phyloP scores from a whole-genome alignment of 2,797 vertebrate species.

The Allobates femoralis region DNA sequence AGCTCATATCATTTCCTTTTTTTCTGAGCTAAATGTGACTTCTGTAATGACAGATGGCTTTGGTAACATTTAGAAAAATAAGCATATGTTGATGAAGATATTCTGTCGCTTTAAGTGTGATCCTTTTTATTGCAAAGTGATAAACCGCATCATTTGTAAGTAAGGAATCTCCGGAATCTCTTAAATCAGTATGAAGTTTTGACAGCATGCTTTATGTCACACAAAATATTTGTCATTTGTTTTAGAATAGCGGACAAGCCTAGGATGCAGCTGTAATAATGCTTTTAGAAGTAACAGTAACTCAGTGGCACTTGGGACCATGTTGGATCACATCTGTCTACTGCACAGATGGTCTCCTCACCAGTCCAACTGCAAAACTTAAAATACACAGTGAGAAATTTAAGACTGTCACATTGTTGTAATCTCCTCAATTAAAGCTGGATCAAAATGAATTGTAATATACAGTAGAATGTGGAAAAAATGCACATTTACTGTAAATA shows the following conservation, averaged over 20 bases:
- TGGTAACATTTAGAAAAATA: constrained; percentile 46
- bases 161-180: constrained; percentile 18
- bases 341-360: constrained; percentile 35
- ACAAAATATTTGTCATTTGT: constrained; percentile 35
- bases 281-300: constrained; percentile 33
- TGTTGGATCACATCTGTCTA: constrained; percentile 20
- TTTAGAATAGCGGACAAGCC: constrained; percentile 4
- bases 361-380: not conserved
- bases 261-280: constrained; percentile 18
- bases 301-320: not conserved
- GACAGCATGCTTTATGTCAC: constrained; percentile 15
- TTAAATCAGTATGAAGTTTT: constrained; percentile 14
- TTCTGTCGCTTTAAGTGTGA: constrained; percentile 50
- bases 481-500: not conserved
- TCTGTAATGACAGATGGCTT: constrained; percentile 46
- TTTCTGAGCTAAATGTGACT: constrained; percentile 42
- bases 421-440: not conserved
- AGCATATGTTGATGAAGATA: constrained; percentile 42
- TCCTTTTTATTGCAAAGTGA: constrained; percentile 43
- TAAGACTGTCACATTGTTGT: not conserved
- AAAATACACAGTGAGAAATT: not conserved
- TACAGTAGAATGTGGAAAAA: not conserved
- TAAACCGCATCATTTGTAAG: constrained; percentile 29
- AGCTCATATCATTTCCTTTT: constrained; percentile 27
- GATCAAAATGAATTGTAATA: not conserved